Percentiles rank a stretch among this genome's conserved stretches.
Conservation (phyloP, 2,113 vertebrate species). For the Dasyprocta punctata region DNA sequence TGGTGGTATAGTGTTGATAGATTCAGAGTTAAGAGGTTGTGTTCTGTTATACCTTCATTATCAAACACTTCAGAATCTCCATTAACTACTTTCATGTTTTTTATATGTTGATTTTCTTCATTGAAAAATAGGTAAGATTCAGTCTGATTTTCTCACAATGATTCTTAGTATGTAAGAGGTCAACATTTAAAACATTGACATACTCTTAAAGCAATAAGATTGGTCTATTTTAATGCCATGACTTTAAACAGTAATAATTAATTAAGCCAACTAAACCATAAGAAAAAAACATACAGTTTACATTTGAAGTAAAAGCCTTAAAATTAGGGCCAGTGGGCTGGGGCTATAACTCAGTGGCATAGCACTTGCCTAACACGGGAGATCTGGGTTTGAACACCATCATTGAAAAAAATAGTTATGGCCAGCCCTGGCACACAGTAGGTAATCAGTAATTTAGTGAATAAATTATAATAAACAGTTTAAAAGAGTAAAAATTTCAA, state of each 20-base stretch:
- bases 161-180: constrained; percentile 3
- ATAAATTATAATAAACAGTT: constrained; percentile 29
- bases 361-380: not conserved
- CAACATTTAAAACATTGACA: constrained; percentile 36
- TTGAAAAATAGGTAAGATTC: not conserved
- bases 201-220: not conserved
- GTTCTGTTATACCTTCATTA: not conserved
- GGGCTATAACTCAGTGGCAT: not conserved
- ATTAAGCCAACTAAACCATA: not conserved
- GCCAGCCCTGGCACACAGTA: not conserved
- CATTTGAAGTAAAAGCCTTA: constrained; percentile 29
- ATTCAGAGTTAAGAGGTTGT: not conserved
- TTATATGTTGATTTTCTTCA: not conserved
- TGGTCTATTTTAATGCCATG: not conserved
- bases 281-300: not conserved
- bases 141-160: constrained; percentile 25
- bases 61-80: not conserved
- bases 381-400: not conserved
- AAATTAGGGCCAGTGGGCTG: not conserved
- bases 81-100: not conserved
- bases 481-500: constrained; percentile 6
- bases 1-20: not conserved
- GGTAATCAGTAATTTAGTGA: constrained; percentile 35
- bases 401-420: not conserved
- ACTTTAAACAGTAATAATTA: constrained; percentile 18